A percentile compares a stretch with the other conserved stretches of the same genome.
Conservation (phyloP, 23 tunicate genomes). For the Trididemnum nubilum region DNA sequence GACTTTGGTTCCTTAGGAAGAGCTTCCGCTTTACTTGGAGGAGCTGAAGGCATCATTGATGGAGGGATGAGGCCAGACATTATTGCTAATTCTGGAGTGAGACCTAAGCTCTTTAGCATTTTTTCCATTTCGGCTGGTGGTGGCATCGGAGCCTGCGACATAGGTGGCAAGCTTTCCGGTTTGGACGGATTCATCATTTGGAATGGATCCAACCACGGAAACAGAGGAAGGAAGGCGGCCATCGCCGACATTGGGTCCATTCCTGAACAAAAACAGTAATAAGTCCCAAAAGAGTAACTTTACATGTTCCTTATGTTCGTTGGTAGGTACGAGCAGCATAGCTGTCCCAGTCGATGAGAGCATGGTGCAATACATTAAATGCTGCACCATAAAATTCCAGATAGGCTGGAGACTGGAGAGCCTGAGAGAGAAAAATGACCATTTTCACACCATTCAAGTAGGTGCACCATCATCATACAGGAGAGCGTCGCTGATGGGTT, state of each 20-base stretch:
- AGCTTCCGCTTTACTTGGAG: conserved; percentile 4
- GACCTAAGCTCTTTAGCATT: conserved; percentile 68
- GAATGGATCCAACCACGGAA: conserved; percentile 67
- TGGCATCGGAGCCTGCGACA: conserved; percentile 24
- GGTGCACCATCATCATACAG: no score
- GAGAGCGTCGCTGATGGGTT: no score
- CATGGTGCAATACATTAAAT: no score
- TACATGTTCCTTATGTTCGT: neutral
- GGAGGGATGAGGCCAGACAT: conserved; percentile 54
- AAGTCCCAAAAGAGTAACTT: no score
- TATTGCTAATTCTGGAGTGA: conserved; percentile 65
- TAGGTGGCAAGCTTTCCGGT: conserved; percentile 34
- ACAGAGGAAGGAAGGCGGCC: conserved; percentile 56
- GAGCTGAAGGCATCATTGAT: conserved; percentile 29
- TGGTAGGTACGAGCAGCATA: no score
- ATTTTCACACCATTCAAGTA: no score
- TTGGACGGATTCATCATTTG: conserved; percentile 47
- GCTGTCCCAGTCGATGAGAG: no score
- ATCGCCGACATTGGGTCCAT: conserved; percentile 67
- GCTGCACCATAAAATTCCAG: no score
- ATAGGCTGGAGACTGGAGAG: no score
- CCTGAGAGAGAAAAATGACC: no score
- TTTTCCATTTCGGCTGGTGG: conserved; percentile 67
- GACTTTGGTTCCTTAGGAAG: conserved; percentile 8
- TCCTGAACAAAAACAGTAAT: no score